These are phyloP conservation scores for Drosophila punjabiensis DNA, from an alignment of 1,140 invertebrate genomes.

Conservation along the genomic window DNA sequence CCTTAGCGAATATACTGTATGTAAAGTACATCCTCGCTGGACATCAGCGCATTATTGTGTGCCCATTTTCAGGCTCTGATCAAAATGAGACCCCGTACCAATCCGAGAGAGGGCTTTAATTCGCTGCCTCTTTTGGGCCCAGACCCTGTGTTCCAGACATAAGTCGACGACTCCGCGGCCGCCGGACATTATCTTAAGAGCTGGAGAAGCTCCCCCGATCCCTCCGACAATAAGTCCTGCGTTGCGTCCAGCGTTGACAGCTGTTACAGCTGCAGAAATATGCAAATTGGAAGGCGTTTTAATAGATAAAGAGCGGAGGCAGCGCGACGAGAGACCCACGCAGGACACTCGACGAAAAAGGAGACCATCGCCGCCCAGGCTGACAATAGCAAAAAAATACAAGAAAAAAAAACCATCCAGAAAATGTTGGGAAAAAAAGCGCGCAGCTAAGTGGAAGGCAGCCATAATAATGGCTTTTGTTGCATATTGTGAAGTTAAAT, in stretches of 20 bases:
- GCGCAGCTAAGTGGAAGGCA: conserved; percentile 55
- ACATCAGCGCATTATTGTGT: conserved; percentile 21
- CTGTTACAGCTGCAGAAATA: conserved; percentile 83
- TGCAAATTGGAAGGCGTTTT: conserved; percentile 83
- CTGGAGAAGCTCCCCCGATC: conserved; percentile 33
- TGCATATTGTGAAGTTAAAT: conserved; percentile 78
- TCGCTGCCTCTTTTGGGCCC: conserved; percentile 45
- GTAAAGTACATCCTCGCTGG: neutral
- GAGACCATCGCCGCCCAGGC: conserved; percentile 37
- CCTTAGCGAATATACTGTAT: neutral
- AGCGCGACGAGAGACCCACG: conserved; percentile 51
- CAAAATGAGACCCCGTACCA: conserved; percentile 14
- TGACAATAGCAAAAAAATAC: conserved; percentile 50
- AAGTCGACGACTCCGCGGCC: conserved; percentile 25
- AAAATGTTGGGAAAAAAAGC: conserved; percentile 50
- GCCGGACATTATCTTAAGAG: conserved; percentile 72
- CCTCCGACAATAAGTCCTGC: conserved; percentile 71
- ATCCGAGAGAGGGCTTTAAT: conserved; percentile 57
- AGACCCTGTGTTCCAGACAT: conserved; percentile 31
- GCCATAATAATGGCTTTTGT: conserved; percentile 75
- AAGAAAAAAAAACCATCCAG: conserved; percentile 35
- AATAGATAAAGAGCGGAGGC: conserved; percentile 81
- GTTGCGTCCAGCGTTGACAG: conserved; percentile 74
- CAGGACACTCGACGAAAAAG: conserved; percentile 78
- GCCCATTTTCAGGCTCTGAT: neutral